Conservation (phyloP, 2,888 invertebrate genomes). For the Ophraella communa region DNA sequence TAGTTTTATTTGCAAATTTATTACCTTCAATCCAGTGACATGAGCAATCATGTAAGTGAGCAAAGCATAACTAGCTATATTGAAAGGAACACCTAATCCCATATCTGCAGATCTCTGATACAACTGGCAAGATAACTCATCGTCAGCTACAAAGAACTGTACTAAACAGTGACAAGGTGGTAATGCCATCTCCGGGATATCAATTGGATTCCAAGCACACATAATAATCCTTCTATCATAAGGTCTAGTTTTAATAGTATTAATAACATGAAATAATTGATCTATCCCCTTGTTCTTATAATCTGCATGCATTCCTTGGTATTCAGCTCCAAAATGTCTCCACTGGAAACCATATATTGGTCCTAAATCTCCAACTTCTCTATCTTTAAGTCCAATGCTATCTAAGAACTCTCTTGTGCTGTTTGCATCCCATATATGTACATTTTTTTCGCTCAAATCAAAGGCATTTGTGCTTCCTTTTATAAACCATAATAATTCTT, state of each 20-base stretch:
- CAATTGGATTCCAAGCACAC: slow-evolving; percentile 94
- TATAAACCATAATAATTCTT: slow-evolving; percentile 95
- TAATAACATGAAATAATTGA: slow-evolving; percentile 82
- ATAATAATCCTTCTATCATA: slow-evolving; percentile 89
- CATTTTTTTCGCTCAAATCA: slow-evolving; percentile 75
- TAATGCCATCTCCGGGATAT: slow-evolving; percentile 89
- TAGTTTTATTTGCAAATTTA: not conserved
- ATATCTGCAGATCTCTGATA: slow-evolving; percentile 98
- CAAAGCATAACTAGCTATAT: slow-evolving; percentile 95
- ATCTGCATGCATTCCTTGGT: slow-evolving; percentile 80
- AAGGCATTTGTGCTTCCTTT: slow-evolving; percentile 83
- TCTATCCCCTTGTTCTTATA: slow-evolving; percentile 82
- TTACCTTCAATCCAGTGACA: slow-evolving; percentile 82
- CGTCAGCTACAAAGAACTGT: slow-evolving; percentile 89
- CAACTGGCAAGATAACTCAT: slow-evolving; percentile 87
- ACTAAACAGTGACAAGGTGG: slow-evolving; percentile 96
- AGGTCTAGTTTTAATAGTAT: slow-evolving; percentile 81
- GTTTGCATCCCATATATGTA: slow-evolving; percentile 97
- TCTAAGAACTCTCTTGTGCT: slow-evolving; percentile 90
- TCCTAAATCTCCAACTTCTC: slow-evolving; percentile 94
- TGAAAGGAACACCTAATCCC: slow-evolving; percentile 98
- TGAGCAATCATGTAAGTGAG: slow-evolving; percentile 96
- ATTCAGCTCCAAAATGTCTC: slow-evolving; percentile 95
- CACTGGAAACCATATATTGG: slow-evolving; percentile 99
- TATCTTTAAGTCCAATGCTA: slow-evolving; percentile 78